Conservation (phyloP, 2,888 invertebrate genomes). For the Homarus gammarus region DNA sequence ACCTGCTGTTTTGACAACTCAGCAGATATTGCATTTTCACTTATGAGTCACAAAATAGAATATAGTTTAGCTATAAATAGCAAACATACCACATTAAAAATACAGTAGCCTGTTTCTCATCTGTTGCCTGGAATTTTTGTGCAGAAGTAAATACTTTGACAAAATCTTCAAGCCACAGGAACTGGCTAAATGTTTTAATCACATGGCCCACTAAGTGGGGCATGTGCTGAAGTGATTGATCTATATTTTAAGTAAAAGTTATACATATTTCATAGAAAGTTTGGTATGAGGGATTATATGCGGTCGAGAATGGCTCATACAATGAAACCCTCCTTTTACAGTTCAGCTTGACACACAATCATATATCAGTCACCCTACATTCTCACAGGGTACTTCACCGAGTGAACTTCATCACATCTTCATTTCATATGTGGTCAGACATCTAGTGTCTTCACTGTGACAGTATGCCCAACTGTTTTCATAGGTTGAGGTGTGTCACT, state of each 20-base stretch:
- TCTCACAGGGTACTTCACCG: background rate
- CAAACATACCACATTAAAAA: background rate
- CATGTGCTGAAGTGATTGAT: background rate
- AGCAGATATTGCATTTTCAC: constrained; percentile 4
- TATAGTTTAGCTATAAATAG: constrained; percentile 1
- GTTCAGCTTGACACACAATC: background rate
- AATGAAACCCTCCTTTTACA: background rate
- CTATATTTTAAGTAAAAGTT: background rate
- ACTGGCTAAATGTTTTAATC: background rate
- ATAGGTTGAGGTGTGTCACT: background rate
- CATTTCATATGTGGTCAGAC: background rate
- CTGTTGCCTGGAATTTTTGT: background rate
- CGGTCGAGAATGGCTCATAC: background rate
- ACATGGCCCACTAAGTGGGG: background rate
- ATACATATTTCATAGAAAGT: background rate
- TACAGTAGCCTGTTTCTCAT: background rate
- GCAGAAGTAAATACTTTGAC: background rate
- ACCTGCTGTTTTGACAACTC: background rate
- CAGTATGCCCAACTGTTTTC: background rate
- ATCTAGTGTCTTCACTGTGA: background rate
- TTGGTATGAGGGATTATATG: background rate
- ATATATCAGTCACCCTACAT: background rate
- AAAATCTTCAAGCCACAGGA: background rate
- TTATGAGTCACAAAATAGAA: constrained; percentile 2
- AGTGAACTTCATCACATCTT: background rate